Evolutionary conservation across 2,797 vertebrate species (phyloP).

Genomic region (Xiphorhynchus erythropygius): DNA sequence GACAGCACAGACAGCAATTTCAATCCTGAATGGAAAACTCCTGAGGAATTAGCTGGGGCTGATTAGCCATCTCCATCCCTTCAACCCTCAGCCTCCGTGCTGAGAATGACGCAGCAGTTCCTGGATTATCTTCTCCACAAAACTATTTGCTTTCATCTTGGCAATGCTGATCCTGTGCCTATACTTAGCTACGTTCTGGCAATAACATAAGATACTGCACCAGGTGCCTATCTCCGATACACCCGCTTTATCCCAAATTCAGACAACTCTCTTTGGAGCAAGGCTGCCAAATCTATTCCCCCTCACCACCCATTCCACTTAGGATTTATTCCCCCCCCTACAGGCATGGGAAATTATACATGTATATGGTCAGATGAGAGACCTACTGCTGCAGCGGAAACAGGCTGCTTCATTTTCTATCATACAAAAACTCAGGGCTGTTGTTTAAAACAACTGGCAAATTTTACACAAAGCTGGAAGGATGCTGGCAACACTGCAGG

Average conservation of each 20-base stretch:
- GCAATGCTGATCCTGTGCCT: neutral
- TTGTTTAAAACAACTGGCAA: neutral
- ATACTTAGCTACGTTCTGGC: neutral
- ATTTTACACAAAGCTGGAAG: neutral
- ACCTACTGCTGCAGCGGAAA: neutral
- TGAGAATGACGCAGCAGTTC: neutral
- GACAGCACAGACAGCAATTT: neutral
- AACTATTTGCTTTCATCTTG: neutral
- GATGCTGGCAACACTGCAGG: neutral
- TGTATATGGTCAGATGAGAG: neutral
- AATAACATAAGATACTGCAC: neutral
- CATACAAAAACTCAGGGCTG: neutral
- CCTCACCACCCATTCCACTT: neutral
- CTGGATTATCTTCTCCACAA: slow-evolving; percentile 4
- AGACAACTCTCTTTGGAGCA: neutral
- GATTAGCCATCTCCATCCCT: neutral
- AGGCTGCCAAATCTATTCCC: neutral
- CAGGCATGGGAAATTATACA: neutral
- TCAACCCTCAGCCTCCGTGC: neutral
- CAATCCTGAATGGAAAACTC: neutral
- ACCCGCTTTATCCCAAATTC: neutral
- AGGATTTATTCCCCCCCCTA: neutral
- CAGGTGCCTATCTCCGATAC: neutral
- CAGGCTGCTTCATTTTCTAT: neutral
- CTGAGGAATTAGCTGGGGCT: neutral